Percentiles rank a stretch among this genome's conserved stretches.
phyloP scores from a whole-genome alignment of 2,888 invertebrate genomes.

The Prosopocoilus inquinatus region DNA sequence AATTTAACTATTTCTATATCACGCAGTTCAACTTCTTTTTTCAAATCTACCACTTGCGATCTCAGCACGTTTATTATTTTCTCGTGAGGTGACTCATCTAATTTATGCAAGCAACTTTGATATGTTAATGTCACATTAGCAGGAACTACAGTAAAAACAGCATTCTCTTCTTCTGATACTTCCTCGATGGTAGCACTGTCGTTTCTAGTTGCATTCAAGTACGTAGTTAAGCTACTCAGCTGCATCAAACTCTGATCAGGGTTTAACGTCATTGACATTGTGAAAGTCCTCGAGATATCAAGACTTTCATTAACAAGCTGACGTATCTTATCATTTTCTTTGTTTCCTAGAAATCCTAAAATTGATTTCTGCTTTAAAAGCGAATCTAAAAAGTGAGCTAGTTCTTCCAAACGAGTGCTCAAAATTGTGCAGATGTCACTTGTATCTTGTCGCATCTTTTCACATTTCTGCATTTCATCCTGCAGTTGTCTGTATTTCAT shows the following conservation, averaged over 20 bases:
- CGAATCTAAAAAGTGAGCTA: constrained; percentile 65
- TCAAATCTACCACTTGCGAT: constrained; percentile 46
- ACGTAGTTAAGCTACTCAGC: constrained; percentile 51
- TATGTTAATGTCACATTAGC: constrained; percentile 42
- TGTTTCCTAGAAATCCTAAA: constrained; percentile 54
- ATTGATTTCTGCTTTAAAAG: constrained; percentile 62
- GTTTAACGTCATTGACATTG: constrained; percentile 48
- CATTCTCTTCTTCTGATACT: constrained; percentile 22
- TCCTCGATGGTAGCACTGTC: constrained; percentile 43
- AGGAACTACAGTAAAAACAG: constrained; percentile 14
- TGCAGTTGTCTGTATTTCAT: constrained; percentile 35
- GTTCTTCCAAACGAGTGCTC: constrained; percentile 62
- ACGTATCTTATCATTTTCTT: constrained; percentile 54
- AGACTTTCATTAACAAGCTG: constrained; percentile 56
- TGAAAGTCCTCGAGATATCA: constrained; percentile 55
- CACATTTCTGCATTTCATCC: constrained; percentile 44
- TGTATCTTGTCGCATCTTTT: constrained; percentile 46
- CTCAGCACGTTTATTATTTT: constrained; percentile 41
- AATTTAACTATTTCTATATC: constrained; percentile 44
- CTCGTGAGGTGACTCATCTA: constrained; percentile 21
- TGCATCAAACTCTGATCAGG: constrained; percentile 54
- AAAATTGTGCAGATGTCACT: constrained; percentile 53
- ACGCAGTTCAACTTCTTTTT: constrained; percentile 43
- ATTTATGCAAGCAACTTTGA: constrained; percentile 37
- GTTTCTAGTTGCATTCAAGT: constrained; percentile 45